Base-by-base conservation (phyloP, 2,888 invertebrate species). In the Phengaris alcon region DNA sequence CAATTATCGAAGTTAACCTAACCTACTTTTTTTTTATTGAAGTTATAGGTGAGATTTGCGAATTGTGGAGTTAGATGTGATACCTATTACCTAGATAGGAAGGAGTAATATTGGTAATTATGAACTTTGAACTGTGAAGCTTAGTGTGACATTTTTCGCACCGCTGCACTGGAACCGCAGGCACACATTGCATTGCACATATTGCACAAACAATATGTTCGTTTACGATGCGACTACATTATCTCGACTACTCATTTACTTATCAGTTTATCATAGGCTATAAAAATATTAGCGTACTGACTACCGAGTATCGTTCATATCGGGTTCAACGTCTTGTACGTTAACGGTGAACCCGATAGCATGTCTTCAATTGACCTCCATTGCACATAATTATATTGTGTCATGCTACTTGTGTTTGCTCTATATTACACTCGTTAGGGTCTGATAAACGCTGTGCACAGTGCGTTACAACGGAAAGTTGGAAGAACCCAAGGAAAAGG, bases 311-410 rank as follows among this genome's bases (percentile, higher is more conserved):
- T 76, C 51, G 48, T 10, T 15, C 7, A 52, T 6, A 44, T 8
- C 76, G 79, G 79, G 81, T 79, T 80, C 81, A 82, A 79, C 79
- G 78, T 57, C 77, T 78, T 79, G 79, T 78, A 77, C 80, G 76
- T 75, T 77, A 78, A 79, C 51, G 51, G 70, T 51, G 70, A 51
- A 70, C 70, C 79, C 76, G 79, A 82, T 81, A 80, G 77, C 77
- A 78, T 76, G 77, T 78, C 77, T 75, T 75, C 79, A 80, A 79
- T 81, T 82, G 80, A 81, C 79, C 80, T 78, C 78, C 74, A 77
- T 80, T 78, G 78, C 72, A 77, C 55, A 78, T 69, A 75, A 75
- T 75, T 70, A 70, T 72, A 72, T 72, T 78, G 77, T 73, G 78
- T 74, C 77, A 79, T 79, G 77, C 74, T 75, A 79, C 78, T 76